Evolutionary conservation across 2,888 invertebrate genomes (phyloP), one percentile per base, ranked within the genome.

Genomic region (Hemicrepidius hirtus): DNA sequence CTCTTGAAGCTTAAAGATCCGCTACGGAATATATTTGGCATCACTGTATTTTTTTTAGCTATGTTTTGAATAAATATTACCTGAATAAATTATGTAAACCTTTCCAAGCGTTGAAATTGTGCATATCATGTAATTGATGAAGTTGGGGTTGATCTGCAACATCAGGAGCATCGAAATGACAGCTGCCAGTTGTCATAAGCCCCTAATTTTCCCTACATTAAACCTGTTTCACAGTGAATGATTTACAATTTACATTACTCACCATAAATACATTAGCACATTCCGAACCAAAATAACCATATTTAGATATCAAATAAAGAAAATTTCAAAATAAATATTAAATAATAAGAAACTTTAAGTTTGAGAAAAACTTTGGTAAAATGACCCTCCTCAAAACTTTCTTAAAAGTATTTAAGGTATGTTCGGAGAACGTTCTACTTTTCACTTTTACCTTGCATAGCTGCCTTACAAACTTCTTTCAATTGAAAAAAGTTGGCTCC

Each of bases 101-200:
- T 16, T 13, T 55, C 18, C 35, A 9, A 32, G 35, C 32, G 18
- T 16, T 55, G 55, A 55, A 28, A 16, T 55, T 37, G 12, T 35
- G 37, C 20, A 37, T 37, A 57, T 57, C 57, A 37, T 37, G 37
- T 37, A 37, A 37, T 57, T 57, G 37, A 57, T 57, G 57, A 57
- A 37, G 57, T 53, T 37, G 35, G 55, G 37, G 28, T 57, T 13
- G 57, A 57, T 57, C 35, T 37, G 57, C 18, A 57, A 20, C 57
- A 55, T 35, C 55, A 49, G 28, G 32, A 55, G 35, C 18, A 57
- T 18, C 37, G 35, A 57, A 57, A 57, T 57, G 57, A 37, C 37
- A 35, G 57, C 57, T 57, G 35, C 55, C 57, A 57, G 57, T 57
- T 57, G 35, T 37, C 57, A 32, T 32, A 16, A 49, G 20, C 32